Percentiles rank a stretch among this genome's conserved stretches.
Evolutionary conservation across 2,888 invertebrate species (phyloP).

Genomic region (Herminia tarsipennalis): DNA sequence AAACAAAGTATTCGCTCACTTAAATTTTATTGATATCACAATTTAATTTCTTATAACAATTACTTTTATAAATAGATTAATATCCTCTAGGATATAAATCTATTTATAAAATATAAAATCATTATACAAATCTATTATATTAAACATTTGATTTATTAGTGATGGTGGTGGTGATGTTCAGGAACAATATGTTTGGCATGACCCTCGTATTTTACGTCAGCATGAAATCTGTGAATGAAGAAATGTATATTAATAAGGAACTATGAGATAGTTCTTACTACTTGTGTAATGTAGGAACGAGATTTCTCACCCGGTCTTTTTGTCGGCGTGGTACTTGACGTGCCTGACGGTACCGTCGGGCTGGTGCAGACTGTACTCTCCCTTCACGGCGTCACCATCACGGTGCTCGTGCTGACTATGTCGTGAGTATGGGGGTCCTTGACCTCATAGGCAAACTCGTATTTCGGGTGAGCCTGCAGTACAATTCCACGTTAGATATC

Average conservation of each 20-base stretch:
- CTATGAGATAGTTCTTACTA: neutral
- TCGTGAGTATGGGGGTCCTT: conserved; percentile 80
- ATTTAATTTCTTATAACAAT: no score
- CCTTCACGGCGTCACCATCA: conserved; percentile 31
- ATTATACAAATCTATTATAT: no score
- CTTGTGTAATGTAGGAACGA: neutral
- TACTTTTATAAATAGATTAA: no score
- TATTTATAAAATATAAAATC: no score
- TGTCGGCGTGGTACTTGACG: conserved; percentile 80
- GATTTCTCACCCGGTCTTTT: conserved; percentile 45
- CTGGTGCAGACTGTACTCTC: conserved; percentile 54
- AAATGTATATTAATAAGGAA: neutral
- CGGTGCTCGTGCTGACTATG: conserved; percentile 77
- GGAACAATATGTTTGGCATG: conserved; percentile 18
- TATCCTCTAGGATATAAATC: no score
- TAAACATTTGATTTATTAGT: no score
- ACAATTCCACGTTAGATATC: conserved; percentile 28
- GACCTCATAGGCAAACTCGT: conserved; percentile 74
- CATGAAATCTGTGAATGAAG: conserved; percentile 52
- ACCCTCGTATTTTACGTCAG: conserved; percentile 40
- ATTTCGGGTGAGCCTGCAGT: conserved; percentile 54
- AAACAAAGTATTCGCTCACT: no score
- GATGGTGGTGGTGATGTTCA: conserved; percentile 17
- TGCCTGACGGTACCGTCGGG: conserved; percentile 24
- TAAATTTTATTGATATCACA: no score